phyloP scores from a whole-genome alignment of 1,140 invertebrate genomes.

The Portunus trituberculatus region DNA sequence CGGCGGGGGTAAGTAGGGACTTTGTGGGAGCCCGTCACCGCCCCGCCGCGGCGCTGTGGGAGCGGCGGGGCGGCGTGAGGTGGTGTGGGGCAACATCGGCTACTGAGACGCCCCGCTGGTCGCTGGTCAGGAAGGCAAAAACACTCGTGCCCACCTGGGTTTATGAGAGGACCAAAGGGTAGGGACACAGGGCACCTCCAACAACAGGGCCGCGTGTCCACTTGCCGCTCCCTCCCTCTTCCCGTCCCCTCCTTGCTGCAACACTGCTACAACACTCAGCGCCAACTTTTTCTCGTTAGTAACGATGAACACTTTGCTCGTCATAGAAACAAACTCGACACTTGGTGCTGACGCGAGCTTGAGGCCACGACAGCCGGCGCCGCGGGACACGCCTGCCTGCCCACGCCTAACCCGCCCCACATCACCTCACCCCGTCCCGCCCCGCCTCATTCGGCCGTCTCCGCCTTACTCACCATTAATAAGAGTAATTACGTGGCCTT shows the following conservation, averaged over 20 bases:
- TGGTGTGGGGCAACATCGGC: conserved; percentile 60
- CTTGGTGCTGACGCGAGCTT: background rate
- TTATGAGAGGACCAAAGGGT: conserved; percentile 60
- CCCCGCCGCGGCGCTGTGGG: background rate
- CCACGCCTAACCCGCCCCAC: background rate
- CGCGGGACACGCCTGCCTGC: background rate
- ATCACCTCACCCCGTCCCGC: background rate
- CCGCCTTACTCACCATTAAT: conserved; percentile 44
- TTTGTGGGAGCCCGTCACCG: conserved; percentile 1
- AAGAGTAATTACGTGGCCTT: conserved; percentile 65
- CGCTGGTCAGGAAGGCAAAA: conserved; percentile 59
- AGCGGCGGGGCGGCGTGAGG: background rate
- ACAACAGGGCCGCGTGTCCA: background rate
- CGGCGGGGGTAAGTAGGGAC: background rate
- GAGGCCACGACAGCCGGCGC: background rate
- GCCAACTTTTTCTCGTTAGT: background rate
- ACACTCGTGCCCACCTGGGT: conserved; percentile 54
- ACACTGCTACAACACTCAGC: conserved; percentile 27
- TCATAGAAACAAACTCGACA: background rate
- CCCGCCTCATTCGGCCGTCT: background rate
- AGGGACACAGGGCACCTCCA: conserved; percentile 35
- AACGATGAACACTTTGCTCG: background rate
- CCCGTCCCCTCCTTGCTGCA: background rate
- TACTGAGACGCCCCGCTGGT: conserved; percentile 46
- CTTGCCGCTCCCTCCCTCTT: conserved; percentile 24